Evolutionary conservation across 30 jellyfish, hydroid and myxozoan genomes (phyloP).

Genomic region (Pelagia noctiluca): DNA sequence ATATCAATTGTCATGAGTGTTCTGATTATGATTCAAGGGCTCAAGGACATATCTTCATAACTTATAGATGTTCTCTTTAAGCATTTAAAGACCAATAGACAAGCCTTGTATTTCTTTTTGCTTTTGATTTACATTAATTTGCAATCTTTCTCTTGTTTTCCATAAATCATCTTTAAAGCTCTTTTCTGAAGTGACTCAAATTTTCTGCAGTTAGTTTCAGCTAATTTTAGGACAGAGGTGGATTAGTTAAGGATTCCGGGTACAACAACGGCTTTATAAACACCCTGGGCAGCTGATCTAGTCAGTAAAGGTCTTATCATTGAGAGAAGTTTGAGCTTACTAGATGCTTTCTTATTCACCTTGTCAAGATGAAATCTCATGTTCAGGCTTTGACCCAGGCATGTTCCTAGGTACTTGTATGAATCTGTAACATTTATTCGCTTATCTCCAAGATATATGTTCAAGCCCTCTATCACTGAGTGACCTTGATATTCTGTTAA

Average conservation of each 20-base stretch:
- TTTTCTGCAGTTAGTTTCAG: slow-evolving; percentile 65
- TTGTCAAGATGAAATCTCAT: slow-evolving; percentile 28
- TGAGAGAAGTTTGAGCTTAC: slow-evolving; percentile 52
- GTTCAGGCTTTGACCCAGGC: too few relatives aligned
- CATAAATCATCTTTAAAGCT: slow-evolving; percentile 63
- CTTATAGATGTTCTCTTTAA: slow-evolving; percentile 42
- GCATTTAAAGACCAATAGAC: slow-evolving; percentile 55
- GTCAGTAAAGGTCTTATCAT: slow-evolving; percentile 60
- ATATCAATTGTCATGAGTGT: slow-evolving; percentile 44
- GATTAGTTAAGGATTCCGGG: slow-evolving; percentile 66
- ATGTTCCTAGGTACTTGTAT: too few relatives aligned
- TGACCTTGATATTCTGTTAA: too few relatives aligned
- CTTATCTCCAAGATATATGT: too few relatives aligned
- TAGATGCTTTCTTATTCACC: slow-evolving; percentile 55
- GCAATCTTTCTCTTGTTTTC: slow-evolving; percentile 64
- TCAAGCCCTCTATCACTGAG: too few relatives aligned
- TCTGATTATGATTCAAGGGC: slow-evolving; percentile 50
- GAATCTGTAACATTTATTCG: too few relatives aligned
- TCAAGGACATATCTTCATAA: slow-evolving; percentile 40
- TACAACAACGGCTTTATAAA: slow-evolving; percentile 68
- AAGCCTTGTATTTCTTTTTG: slow-evolving; percentile 63
- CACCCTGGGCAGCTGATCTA: slow-evolving; percentile 69
- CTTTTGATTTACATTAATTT: slow-evolving; percentile 41
- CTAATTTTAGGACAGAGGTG: slow-evolving; percentile 64
- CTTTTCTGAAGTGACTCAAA: slow-evolving; percentile 69